A percentile compares a stretch with the other conserved stretches of the same genome.
phyloP scores from a whole-genome alignment of 1,140 invertebrate genomes.

The Grapholita molesta region DNA sequence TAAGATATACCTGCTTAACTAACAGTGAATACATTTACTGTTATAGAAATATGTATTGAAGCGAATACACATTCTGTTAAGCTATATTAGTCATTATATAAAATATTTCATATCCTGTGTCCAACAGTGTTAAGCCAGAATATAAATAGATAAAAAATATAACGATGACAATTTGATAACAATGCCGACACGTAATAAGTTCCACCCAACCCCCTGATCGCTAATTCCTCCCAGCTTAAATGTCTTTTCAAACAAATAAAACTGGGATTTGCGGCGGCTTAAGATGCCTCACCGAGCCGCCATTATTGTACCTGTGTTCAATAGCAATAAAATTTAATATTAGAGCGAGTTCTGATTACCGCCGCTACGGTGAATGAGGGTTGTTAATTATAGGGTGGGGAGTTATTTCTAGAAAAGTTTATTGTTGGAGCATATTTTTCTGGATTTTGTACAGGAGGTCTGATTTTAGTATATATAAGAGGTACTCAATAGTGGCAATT shows the following conservation, averaged over 20 bases:
- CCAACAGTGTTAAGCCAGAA: not conserved
- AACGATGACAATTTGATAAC: not conserved
- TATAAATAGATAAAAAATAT: not conserved
- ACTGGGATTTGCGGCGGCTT: slow-evolving; percentile 27
- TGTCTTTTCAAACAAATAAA: slow-evolving; percentile 55
- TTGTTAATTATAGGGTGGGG: not conserved
- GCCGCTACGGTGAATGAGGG: not conserved
- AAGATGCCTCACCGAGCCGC: not conserved
- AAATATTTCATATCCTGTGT: too few relatives aligned
- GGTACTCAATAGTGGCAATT: too few relatives aligned
- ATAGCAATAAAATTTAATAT: slow-evolving; percentile 5
- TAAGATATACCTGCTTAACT: too few relatives aligned
- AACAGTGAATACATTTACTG: too few relatives aligned
- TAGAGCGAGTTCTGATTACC: not conserved
- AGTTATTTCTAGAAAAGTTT: not conserved
- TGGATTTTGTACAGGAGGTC: too few relatives aligned
- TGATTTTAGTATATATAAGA: too few relatives aligned
- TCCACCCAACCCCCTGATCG: not conserved
- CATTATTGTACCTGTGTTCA: slow-evolving; percentile 5
- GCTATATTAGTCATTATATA: too few relatives aligned
- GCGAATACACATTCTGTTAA: too few relatives aligned
- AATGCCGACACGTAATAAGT: not conserved
- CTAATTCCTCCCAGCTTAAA: slow-evolving; percentile 22
- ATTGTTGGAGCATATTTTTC: too few relatives aligned
- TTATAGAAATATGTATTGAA: too few relatives aligned